phyloP scores from a whole-genome alignment of 2,113 vertebrate genomes.

The Atrichornis clamosus region DNA sequence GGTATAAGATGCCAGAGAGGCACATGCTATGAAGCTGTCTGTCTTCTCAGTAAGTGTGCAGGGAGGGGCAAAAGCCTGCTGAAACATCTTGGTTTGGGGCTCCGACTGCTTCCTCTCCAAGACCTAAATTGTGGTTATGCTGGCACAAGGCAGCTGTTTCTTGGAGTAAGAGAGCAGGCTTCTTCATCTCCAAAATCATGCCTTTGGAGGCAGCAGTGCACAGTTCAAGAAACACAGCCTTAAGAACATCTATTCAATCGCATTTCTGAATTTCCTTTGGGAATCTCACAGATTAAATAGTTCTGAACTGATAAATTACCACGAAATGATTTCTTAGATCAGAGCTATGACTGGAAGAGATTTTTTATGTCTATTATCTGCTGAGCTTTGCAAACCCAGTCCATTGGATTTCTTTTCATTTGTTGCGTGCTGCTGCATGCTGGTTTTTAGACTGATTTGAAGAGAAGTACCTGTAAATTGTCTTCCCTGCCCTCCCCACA shows the following conservation, averaged over 20 bases:
- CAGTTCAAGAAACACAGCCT: neutral
- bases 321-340: neutral
- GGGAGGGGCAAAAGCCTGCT: neutral
- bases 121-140: neutral
- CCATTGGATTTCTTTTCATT: neutral
- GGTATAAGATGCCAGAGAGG: neutral
- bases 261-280: neutral
- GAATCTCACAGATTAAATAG: neutral
- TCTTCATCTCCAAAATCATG: neutral
- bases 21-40: neutral
- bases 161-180: neutral
- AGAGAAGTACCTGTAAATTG: neutral
- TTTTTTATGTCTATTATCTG: neutral
- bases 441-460: neutral
- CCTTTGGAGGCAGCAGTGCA: neutral
- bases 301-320: neutral
- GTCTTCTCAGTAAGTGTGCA: neutral
- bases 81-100: neutral
- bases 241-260: neutral
- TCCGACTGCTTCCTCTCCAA: neutral
- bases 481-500: rapidly evolving
- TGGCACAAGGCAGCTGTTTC: neutral
- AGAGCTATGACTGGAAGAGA: neutral
- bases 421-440: neutral
- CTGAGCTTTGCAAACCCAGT: neutral